These are phyloP conservation scores for Amphipoea oculea DNA, from an alignment of 2,888 invertebrate genomes.

Conservation along the genomic window DNA sequence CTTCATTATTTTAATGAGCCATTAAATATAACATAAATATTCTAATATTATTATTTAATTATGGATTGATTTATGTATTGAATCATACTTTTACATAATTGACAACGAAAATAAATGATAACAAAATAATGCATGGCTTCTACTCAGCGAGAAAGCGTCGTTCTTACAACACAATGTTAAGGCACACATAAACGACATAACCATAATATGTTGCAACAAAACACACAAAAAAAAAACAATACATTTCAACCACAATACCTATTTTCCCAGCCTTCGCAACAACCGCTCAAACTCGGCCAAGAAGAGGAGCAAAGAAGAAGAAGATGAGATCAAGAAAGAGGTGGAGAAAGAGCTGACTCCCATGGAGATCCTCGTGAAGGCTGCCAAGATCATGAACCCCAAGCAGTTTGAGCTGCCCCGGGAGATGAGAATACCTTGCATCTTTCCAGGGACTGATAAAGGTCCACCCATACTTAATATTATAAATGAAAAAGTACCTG, in stretches of 20 bases:
- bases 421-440: constrained; percentile 94
- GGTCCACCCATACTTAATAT: constrained; percentile 14
- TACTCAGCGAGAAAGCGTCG: background rate
- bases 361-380: constrained; percentile 94
- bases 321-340: constrained; percentile 71
- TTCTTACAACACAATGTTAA: background rate
- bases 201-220: background rate
- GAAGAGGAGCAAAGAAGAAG: constrained; percentile 80
- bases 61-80: background rate
- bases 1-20: background rate
- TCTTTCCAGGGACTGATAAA: constrained; percentile 96
- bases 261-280: constrained; percentile 73
- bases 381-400: constrained; percentile 96
- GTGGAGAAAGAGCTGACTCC: constrained; percentile 88
- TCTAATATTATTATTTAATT: background rate
- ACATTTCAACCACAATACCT: background rate
- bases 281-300: constrained; percentile 78
- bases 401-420: constrained; percentile 96
- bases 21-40: background rate
- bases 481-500: background rate
- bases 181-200: background rate
- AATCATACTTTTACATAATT: background rate
- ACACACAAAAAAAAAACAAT: background rate
- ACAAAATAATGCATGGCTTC: background rate
- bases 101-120: background rate